Evolutionary conservation across 1,140 invertebrate genomes (phyloP).

Genomic region (Trypoxylus dichotomus): DNA sequence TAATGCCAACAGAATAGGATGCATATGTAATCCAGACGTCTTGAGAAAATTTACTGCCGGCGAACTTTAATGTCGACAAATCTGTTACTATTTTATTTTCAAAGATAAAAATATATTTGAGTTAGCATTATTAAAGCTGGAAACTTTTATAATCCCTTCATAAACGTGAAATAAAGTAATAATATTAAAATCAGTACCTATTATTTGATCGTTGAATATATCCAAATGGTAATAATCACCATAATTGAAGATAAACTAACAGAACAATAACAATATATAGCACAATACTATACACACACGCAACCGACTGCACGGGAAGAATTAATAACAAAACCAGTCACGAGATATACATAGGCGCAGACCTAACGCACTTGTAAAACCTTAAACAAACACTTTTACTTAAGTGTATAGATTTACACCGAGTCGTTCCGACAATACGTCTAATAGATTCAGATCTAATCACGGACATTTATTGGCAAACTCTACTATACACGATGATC

Average conservation of each 20-base stretch:
- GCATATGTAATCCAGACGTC: no score
- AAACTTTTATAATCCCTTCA: no score
- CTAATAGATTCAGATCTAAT: conserved; percentile 36
- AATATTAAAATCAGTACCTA: no score
- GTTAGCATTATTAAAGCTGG: no score
- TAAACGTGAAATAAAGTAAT: no score
- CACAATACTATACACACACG: not conserved
- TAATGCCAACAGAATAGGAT: no score
- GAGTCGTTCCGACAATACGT: not conserved
- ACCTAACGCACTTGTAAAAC: conserved; percentile 24
- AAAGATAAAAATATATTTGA: no score
- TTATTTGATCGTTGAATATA: not conserved
- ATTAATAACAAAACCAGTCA: conserved; percentile 27
- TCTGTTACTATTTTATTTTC: no score
- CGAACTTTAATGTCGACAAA: no score
- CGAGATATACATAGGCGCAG: conserved; percentile 25
- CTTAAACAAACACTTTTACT: conserved; percentile 22
- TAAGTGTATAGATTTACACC: conserved; percentile 1
- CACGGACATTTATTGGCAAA: conserved; percentile 37
- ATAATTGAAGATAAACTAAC: not conserved
- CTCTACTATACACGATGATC: conserved; percentile 27
- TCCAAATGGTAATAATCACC: not conserved
- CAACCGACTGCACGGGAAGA: not conserved
- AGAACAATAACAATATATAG: not conserved
- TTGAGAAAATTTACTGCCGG: no score